Evolutionary conservation across 1,140 invertebrate species (phyloP).

Genomic region (Pteromalus puparum): DNA sequence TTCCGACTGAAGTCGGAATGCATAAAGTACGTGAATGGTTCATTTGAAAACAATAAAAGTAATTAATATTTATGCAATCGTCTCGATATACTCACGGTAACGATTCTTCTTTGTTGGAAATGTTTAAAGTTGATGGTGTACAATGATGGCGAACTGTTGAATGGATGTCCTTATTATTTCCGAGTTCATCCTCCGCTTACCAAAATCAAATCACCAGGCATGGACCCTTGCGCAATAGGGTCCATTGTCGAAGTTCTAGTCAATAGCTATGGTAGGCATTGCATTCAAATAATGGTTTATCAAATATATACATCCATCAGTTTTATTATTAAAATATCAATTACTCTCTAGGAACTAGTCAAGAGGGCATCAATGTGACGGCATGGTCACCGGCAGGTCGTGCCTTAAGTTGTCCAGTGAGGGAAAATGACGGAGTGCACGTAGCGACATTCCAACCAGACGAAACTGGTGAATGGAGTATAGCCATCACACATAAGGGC

Average conservation of each 20-base stretch:
- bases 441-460: conserved; percentile 97
- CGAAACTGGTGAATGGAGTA: conserved; percentile 97
- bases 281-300: background rate
- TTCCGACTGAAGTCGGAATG: conserved; percentile 93
- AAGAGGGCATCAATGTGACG: conserved; percentile 90
- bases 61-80: conserved; percentile 7
- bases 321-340: background rate
- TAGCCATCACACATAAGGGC: conserved; percentile 95
- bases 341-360: conserved; percentile 83
- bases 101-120: conserved; percentile 34
- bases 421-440: conserved; percentile 86
- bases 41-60: background rate
- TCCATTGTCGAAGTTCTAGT: conserved; percentile 97
- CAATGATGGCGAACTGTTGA: conserved; percentile 80
- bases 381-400: conserved; percentile 92
- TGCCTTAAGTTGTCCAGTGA: conserved; percentile 84
- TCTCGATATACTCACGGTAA: conserved; percentile 3
- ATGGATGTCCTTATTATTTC: conserved; percentile 87
- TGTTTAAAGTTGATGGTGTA: conserved; percentile 78
- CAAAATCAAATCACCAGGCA: conserved; percentile 90
- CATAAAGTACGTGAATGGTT: conserved; percentile 79
- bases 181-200: conserved; percentile 90
- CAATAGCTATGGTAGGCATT: conserved; percentile 83
- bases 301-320: background rate
- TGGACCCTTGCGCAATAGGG: conserved; percentile 95